Percentiles rank a stretch among this genome's conserved stretches.
Evolutionary conservation across 2,797 vertebrate species (phyloP).

Genomic region (Falco peregrinus): DNA sequence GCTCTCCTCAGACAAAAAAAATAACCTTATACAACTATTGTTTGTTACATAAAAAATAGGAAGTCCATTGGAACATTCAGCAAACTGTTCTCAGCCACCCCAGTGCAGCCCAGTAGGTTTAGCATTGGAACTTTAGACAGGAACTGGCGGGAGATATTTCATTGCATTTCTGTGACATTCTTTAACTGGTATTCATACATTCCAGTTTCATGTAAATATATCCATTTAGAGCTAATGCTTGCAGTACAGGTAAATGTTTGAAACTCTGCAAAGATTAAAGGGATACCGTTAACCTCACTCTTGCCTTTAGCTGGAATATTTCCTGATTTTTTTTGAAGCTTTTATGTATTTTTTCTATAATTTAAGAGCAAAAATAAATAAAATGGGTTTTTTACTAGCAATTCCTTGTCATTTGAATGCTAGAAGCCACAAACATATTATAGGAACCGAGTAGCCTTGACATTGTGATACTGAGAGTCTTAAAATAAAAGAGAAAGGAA

Average conservation of each 20-base stretch:
- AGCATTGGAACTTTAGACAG: neutral
- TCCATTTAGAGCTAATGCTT: slow-evolving; percentile 9
- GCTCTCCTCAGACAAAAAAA: neutral
- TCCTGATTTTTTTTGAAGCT: neutral
- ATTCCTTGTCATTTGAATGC: neutral
- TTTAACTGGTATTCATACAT: slow-evolving; percentile 30
- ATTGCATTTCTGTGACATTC: slow-evolving; percentile 13
- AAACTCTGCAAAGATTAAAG: slow-evolving; percentile 57
- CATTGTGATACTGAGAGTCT: slow-evolving; percentile 8
- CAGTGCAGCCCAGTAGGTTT: neutral
- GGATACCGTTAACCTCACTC: slow-evolving; percentile 13
- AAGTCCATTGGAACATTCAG: neutral
- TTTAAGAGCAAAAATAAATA: slow-evolving; percentile 38
- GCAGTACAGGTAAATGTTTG: neutral
- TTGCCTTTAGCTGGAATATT: slow-evolving; percentile 56
- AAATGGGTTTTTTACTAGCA: neutral
- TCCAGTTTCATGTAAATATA: slow-evolving; percentile 43
- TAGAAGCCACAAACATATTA: neutral
- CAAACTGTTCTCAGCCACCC: slow-evolving; percentile 34
- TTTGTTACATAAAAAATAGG: slow-evolving; percentile 43
- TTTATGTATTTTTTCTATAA: neutral
- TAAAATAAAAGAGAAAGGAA: slow-evolving; percentile 32
- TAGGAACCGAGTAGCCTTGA: neutral
- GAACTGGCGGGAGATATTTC: slow-evolving; percentile 20
- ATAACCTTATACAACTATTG: neutral